Base-by-base conservation (phyloP, 2,888 invertebrate genomes). In the Adelognathus sp. region DNA sequence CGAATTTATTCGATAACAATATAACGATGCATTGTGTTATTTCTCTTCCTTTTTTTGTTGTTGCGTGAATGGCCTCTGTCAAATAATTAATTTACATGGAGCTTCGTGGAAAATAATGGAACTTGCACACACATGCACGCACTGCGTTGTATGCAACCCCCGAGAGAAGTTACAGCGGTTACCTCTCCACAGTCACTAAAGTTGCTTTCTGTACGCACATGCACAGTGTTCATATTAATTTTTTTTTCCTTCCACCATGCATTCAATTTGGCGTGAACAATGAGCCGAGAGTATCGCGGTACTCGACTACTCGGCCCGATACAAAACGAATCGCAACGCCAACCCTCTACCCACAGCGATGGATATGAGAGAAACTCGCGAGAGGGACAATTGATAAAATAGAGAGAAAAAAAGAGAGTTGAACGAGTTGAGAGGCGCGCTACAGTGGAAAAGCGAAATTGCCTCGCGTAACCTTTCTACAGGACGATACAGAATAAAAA, bases 261-360 rank as follows among this genome's bases (percentile, higher is more conserved):
- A 84, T 86, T 87, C 85, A 86, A 87, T 88, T 87, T 85, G 77
- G 84, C 82, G 83, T 83, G 83, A 86, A 87, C 85, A 86, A 84
- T 84, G 81, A 81, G 79, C 66, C 76, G 66, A 21, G 76, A 80
- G 83, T 83, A 84, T 84, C 81, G 81, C 78, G 60, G 75, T 67
- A 75, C 63, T 54, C 71, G 80, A 71, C n/a, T n/a, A n/a, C 79
- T 77, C 81, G 83, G 69, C 82, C 82, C 83, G 85, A 85, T 83
- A 80, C 76, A 60, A 63, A 84, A 76, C 71, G 82, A 79, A 83
- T 82, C 72, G 66, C 78, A 79, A 70, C 61, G 56, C 21, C 44
- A 77, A 64, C 56, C 67, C 44, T 41, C 52, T 71, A 61, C 18
- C 21, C 61, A 66, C 73, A n/a, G n/a, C 61, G 61, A 61, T 67